Percentiles rank a stretch among this genome's conserved stretches.
These are phyloP conservation scores for Morpho deidamia DNA, from an alignment of 2,888 invertebrate species.

Conservation along the genomic window DNA sequence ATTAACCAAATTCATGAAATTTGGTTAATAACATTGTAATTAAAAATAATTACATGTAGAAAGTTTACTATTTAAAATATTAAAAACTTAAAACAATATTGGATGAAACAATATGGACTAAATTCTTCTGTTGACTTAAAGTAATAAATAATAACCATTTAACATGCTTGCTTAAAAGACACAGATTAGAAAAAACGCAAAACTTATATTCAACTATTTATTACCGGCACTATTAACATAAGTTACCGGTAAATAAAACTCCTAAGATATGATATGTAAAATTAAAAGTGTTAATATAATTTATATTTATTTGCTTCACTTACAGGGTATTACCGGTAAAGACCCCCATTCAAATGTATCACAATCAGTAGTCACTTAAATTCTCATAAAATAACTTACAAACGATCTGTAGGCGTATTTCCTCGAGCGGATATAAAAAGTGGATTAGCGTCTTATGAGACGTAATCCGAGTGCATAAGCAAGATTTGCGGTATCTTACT, in stretches of 20 bases:
- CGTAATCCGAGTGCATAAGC: slow-evolving; percentile 55
- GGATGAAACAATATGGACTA: too few species aligned
- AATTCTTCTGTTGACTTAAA: too few species aligned
- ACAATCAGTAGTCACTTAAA: slow-evolving; percentile 48
- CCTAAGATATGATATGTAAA: slow-evolving; percentile 13
- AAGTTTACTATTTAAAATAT: too few species aligned
- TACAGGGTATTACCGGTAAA: slow-evolving; percentile 23
- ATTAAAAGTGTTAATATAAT: slow-evolving; percentile 24
- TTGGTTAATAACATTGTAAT: too few species aligned
- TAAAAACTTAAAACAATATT: too few species aligned
- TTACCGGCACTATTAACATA: background rate
- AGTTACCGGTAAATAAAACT: background rate
- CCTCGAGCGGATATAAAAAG: slow-evolving; percentile 47
- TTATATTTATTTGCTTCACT: slow-evolving; percentile 26
- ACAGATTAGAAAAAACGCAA: too few species aligned
- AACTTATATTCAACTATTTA: too few species aligned
- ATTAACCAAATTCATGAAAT: too few species aligned
- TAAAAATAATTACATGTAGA: too few species aligned
- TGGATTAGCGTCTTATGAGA: slow-evolving; percentile 55
- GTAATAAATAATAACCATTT: too few species aligned
- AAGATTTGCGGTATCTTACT: slow-evolving; percentile 49
- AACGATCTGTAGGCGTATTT: slow-evolving; percentile 48
- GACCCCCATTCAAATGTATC: slow-evolving; percentile 22
- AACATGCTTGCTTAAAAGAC: too few species aligned
- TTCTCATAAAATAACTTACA: slow-evolving; percentile 37